Evolutionary conservation across 1,140 invertebrate genomes (phyloP), one percentile per base, ranked within the genome.

Genomic region (Halotydeus destructor): DNA sequence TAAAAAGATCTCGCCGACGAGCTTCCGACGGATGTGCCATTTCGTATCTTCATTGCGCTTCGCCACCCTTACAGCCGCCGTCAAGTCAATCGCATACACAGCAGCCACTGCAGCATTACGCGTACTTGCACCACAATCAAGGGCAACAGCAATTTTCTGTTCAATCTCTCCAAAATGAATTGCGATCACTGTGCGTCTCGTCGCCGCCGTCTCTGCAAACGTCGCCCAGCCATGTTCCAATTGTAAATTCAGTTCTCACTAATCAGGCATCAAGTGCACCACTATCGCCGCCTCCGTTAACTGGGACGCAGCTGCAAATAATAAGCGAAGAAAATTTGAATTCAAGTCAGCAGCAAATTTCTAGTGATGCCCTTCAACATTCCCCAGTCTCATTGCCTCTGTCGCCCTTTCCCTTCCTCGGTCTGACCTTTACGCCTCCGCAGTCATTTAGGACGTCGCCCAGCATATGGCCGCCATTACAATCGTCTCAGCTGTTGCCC

Each of bases 241-340:
- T n/a, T 3, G 33, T n/a, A 44, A 25, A 5, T 18, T 35, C n/a
- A 44, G 14, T n/a, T 44, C 21, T 9, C 22, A 21, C 6, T 19
- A 21, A n/a, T 38, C 43, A 31, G 12, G 24, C 4, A 39, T n/a
- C 18, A 38, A 30, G 11, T 33, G 30, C 8, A 21, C 25, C n/a
- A 21, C 42, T 6, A n/a, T 44, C 45, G 12, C 40, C 35, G 28
- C 40, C 45, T 26, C 41, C 45, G 4, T 27, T 33, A 11, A 22
- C 33, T 14, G 18, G 30, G 19, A 26, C 14, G 8, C 6, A 21
- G 16, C 21, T 47, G 6, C 46, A 46, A 19, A 26, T 45, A 22
- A 47, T 47, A 12, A 44, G 41, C 24, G 46, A 47, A 45, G 46
- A 47, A 26, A 41, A 46, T 19, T 16, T 27, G 2, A 39, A 39